phyloP scores from a whole-genome alignment of 2,797 vertebrate species.

The Acanthiza pusilla region DNA sequence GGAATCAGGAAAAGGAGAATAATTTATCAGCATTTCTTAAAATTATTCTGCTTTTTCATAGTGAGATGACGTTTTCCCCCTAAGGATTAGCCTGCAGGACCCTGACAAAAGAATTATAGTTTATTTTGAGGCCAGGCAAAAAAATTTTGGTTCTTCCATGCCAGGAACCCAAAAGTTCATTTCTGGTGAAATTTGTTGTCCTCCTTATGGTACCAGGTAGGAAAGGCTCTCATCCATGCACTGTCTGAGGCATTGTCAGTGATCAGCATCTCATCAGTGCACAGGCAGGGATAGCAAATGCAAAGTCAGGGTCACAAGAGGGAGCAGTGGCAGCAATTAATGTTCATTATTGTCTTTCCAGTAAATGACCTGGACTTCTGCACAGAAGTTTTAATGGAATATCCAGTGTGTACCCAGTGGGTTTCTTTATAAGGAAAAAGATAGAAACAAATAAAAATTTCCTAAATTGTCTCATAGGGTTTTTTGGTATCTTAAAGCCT shows the following conservation, averaged over 20 bases:
- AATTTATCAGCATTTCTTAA: background rate
- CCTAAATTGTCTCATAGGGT: background rate
- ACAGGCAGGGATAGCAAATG: background rate
- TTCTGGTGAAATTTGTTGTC: background rate
- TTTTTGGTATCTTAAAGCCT: background rate
- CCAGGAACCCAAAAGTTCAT: background rate
- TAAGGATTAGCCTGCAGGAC: background rate
- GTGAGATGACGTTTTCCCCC: background rate
- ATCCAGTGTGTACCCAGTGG: background rate
- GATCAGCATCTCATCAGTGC: background rate
- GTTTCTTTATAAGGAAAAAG: background rate
- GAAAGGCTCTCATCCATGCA: background rate
- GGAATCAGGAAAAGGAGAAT: background rate
- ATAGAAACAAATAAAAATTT: background rate
- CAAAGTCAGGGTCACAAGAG: background rate
- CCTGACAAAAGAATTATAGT: background rate
- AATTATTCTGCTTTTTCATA: background rate
- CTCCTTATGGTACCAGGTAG: background rate
- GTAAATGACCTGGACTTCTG: background rate
- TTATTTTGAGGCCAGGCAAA: background rate
- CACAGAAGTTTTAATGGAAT: background rate
- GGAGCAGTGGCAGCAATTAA: background rate
- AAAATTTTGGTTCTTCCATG: accelerated
- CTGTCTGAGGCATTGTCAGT: background rate
- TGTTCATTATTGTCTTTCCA: background rate